Base-by-base conservation (phyloP, 2,797 vertebrate genomes). In the Taeniopygia guttata region DNA sequence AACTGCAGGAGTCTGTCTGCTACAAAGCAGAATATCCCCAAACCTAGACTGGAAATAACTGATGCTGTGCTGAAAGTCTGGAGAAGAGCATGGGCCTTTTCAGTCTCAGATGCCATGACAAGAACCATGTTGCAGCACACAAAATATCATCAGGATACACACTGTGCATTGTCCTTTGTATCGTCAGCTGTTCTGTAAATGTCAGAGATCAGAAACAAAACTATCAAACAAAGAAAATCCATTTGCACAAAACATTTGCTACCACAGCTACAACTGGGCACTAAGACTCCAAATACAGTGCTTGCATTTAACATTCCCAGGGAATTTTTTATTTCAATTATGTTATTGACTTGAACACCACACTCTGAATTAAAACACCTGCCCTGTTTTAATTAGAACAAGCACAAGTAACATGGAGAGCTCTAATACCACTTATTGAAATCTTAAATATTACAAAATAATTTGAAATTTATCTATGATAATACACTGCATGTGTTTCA, bases 31-130 rank as follows among this genome's bases (percentile, higher is more conserved):
- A 99, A 99, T 68, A 98, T 64, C 1, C 99, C 99, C 36, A 99
- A 97, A 34, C 98, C 98, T 1, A 99, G 94, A 26, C 99, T 99
- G 23, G 98, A 98, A 93, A 99, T 95, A 84, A 99, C 96, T 62
- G 99, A 99, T 12, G 98, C 98, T 5, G 99, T 97, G 96, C 99
- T 99, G 90, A 99, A 99, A 1, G 98, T 98, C 94, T 99, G 99
- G 21, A 99, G 98, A 22, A 99, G 97, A 34, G 98, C 99, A 42
- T 98, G 98, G 14, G 99, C 98, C 94, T 99, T 99, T 96, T 99
- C 99, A 16, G 98, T 97, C 97, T 99, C 99, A 62, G 99, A 98
- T 1, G 98, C 98, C 98, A 99, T 98, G 96, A 97, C 84, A 88
- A 93, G 59, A 60, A 21, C 25, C 51, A 90, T 7, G 90, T 94